Evolutionary conservation across 1,140 invertebrate genomes (phyloP).

Genomic region (Semibalanus balanoides): DNA sequence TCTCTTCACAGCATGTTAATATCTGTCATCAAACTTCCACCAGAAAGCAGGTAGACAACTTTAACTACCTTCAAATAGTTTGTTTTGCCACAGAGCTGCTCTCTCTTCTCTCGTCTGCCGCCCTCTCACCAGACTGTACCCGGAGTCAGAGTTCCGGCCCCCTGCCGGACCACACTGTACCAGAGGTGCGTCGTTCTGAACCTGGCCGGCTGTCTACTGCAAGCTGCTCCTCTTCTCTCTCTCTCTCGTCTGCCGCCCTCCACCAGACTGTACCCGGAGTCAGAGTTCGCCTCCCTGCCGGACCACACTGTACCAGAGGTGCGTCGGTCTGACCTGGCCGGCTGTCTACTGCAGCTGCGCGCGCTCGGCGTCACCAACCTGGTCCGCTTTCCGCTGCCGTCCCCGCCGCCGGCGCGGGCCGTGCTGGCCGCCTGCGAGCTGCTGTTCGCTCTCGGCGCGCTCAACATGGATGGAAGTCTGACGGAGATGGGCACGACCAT

Average conservation of each 20-base stretch:
- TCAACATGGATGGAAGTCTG: slow-evolving; percentile 64
- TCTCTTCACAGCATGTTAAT: too few relatives aligned
- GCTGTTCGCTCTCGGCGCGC: slow-evolving; percentile 68
- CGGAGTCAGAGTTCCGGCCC: slow-evolving; percentile 32
- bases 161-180: slow-evolving; percentile 52
- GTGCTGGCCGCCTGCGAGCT: slow-evolving; percentile 73
- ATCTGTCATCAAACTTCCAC: too few relatives aligned
- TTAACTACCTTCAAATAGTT: too few relatives aligned
- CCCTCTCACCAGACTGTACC: slow-evolving; percentile 16
- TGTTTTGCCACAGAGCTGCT: too few relatives aligned
- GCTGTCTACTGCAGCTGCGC: slow-evolving; percentile 79
- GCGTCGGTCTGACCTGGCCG: slow-evolving; percentile 70
- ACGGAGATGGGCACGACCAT: slow-evolving; percentile 68
- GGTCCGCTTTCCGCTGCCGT: slow-evolving; percentile 66
- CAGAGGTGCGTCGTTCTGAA: slow-evolving; percentile 88
- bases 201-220: slow-evolving; percentile 67
- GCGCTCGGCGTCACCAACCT: slow-evolving; percentile 41
- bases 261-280: slow-evolving; percentile 58
- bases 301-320: slow-evolving; percentile 75
- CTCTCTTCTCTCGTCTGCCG: too few relatives aligned
- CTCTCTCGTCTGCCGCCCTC: slow-evolving; percentile 25
- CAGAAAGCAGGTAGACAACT: too few relatives aligned
- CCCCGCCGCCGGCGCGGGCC: slow-evolving; percentile 75
- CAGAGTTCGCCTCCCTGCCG: slow-evolving; percentile 52
- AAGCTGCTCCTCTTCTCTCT: too few relatives aligned